Base-by-base conservation (phyloP, 2,797 vertebrate species). In the Onychomys arenicola region DNA sequence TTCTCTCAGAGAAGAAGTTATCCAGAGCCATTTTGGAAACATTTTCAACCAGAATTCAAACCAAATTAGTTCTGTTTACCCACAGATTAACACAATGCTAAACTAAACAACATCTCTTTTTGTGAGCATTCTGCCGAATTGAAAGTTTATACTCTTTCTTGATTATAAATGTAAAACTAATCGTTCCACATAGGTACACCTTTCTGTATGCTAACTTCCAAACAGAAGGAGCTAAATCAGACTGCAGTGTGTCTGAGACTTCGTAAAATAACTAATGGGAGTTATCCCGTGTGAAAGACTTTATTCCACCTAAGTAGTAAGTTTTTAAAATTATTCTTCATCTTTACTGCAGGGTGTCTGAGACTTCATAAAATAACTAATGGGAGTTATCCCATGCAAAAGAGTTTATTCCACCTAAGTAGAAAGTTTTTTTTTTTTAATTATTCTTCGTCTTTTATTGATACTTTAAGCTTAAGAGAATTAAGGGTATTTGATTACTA, bases 401-500 rank as follows among this genome's bases (percentile, higher is more conserved):
- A 69, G 75, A 65, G 32, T 69, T 57, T 63, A 10, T 97, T 93
- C 76, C 57, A 86, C 75, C 61, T 91, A 83, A 95, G 75, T 67
- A 57, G 52, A 81, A 55, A 83, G 49, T 19, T 32, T 76, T 46
- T 27, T 37, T 23, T n/a, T n/a, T 10, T n/a, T 10, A 86, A 93
- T 94, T 91, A 65, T 93, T 96, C 82, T 95, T 91, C 69, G 95
- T 84, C 92, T 71, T 96, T 95, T 97, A 97, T 97, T 96, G 95
- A 97, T 96, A 97, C 91, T 91, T 96, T 80, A 93, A 96, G 71
- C 97, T 94, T 97, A 97, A 95, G 93, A 96, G 76, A 98, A 96
- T 97, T 97, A 97, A 96, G 73, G 69, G 17, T 89, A 89, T 98
- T 97, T 98, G 82, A 92, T 98, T 98, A 91, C 80, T 97, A 11